Evolutionary conservation across 2,888 invertebrate genomes (phyloP).

Genomic region (Heliconius aoede): DNA sequence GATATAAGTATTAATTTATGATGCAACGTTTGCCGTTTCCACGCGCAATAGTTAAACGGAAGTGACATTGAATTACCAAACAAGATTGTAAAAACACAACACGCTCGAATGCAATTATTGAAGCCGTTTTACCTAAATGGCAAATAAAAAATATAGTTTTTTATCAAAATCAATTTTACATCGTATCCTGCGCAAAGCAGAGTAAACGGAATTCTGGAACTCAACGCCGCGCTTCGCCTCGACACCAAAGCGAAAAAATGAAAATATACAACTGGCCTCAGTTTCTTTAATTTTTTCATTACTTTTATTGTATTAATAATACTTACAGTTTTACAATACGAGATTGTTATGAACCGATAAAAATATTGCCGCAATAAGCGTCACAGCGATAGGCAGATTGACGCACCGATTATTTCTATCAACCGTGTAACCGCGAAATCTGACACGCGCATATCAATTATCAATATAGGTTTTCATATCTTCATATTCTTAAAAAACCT

Average conservation of each 20-base stretch:
- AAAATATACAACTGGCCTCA: too few relatives aligned
- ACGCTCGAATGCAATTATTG: neutral
- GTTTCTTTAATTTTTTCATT: too few relatives aligned
- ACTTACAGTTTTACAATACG: constrained; percentile 9
- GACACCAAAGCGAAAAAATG: too few relatives aligned
- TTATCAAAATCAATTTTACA: neutral
- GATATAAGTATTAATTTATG: constrained; percentile 13
- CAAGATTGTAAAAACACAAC: constrained; percentile 16
- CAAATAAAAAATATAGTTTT: neutral
- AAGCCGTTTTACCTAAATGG: neutral
- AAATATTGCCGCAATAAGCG: constrained; percentile 67
- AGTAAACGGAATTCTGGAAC: too few relatives aligned
- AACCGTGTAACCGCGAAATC: constrained; percentile 54
- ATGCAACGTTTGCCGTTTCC: constrained; percentile 14
- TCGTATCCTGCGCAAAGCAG: too few relatives aligned
- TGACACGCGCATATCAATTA: constrained; percentile 47
- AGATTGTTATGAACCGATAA: constrained; percentile 31
- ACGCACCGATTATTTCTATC: constrained; percentile 56
- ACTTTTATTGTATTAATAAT: neutral
- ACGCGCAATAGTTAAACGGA: constrained; percentile 22
- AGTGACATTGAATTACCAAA: constrained; percentile 23
- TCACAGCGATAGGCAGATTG: constrained; percentile 60
- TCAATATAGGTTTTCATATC: constrained; percentile 21
- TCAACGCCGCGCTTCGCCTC: too few relatives aligned
- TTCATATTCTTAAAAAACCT: constrained; percentile 3